Base-by-base conservation (phyloP, 2,888 invertebrate species). In the Drosophila picticornis region DNA sequence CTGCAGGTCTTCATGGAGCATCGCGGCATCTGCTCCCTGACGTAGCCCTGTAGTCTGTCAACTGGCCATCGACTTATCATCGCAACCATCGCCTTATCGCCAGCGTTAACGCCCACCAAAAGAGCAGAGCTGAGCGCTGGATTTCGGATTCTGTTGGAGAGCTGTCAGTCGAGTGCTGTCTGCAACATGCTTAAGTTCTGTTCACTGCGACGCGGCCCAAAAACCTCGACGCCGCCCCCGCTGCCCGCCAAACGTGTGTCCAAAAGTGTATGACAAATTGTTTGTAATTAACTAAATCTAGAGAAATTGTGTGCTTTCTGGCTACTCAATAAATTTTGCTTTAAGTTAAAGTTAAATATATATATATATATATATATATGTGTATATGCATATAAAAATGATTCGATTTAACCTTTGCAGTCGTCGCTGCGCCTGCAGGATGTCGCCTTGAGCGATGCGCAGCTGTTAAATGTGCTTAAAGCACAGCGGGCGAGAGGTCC, bases 171-270 rank as follows among this genome's bases (percentile, higher is more conserved):
- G 55, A 2, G 57, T 53, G 43, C 16, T 52, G 58, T 52, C 19
- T n/a, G 50, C 50, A 51, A 81, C 62, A 92, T 92, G 93, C 81
- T 92, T 56, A 92, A 92, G 64, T 92, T 92, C 68, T 92, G 93
- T 72, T 92, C 92, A 55, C 80, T 88, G 58, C 83, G 88, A 48
- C 80, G 75, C 65, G 52, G 68, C 31, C 60, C 58, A 52, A 62
- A 11, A 2, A 4, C 78, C n/a, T 5, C 65, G 43, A 29, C 55
- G 53, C 58, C 59, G 52, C 56, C 73, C 19, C 56, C 72, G 57
- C 29, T 75, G 63, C 71, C 86, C 61, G 58, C 57, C 66, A 86
- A 85, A 55, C 88, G 75, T 65, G 88, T 85, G 71, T 46, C 89
- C 73, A 91, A 85, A 80, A 91, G 88, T 84, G 90, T 86, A 85